Evolutionary conservation across 2,888 invertebrate species (phyloP).

Genomic region (Pelosia muscerda): DNA sequence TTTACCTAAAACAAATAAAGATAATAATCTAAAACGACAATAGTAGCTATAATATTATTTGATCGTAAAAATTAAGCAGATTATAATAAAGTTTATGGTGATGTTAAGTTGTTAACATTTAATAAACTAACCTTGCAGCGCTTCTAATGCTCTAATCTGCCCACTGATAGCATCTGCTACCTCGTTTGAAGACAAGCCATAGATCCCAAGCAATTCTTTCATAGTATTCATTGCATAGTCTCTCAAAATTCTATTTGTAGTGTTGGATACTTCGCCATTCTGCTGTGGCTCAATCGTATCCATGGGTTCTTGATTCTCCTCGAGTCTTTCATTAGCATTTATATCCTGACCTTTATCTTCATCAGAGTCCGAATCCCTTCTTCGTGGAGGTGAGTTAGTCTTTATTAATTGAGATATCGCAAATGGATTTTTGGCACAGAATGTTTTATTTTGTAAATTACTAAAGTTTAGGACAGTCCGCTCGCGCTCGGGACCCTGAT

Average conservation of each 20-base stretch:
- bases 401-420: conserved; percentile 86
- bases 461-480: conserved; percentile 81
- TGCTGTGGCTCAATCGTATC: conserved; percentile 70
- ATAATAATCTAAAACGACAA: conserved; percentile 31
- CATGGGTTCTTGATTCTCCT: conserved; percentile 68
- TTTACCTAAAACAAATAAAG: conserved; percentile 67
- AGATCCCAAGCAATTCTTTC: conserved; percentile 92
- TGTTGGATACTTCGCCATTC: conserved; percentile 78
- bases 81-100: conserved; percentile 37
- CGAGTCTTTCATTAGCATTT: conserved; percentile 80
- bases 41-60: conserved; percentile 24
- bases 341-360: conserved; percentile 84
- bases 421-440: conserved; percentile 87
- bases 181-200: conserved; percentile 90
- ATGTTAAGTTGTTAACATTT: conserved; percentile 34
- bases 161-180: conserved; percentile 90
- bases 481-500: conserved; percentile 71
- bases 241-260: conserved; percentile 89
- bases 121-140: conserved; percentile 88
- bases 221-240: conserved; percentile 93
- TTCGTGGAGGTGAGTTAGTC: conserved; percentile 84
- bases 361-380: conserved; percentile 84
- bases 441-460: conserved; percentile 83
- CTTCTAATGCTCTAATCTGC: conserved; percentile 89
- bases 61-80: conserved; percentile 37